These are phyloP conservation scores for Pogonognathellus flavescens DNA, from an alignment of 1,140 invertebrate genomes.

Conservation along the genomic window DNA sequence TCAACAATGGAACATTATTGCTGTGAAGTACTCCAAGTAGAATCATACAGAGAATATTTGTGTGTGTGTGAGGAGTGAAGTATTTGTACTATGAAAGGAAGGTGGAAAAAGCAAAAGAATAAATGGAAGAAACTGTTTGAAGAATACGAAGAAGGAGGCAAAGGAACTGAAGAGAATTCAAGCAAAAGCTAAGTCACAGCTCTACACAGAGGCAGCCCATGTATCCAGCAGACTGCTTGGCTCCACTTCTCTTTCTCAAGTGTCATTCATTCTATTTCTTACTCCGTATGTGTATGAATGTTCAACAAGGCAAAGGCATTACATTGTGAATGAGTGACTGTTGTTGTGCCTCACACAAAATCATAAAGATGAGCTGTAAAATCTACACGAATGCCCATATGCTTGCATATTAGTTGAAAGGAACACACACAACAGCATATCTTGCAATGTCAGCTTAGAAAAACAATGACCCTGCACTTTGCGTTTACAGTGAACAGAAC, in stretches of 20 bases:
- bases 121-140: conserved; percentile 27
- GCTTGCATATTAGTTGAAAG: conserved; percentile 25
- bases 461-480: conserved; percentile 47
- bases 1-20: conserved; percentile 6
- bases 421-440: conserved; percentile 25
- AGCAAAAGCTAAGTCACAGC: not conserved
- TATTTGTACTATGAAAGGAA: not conserved
- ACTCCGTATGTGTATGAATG: conserved; percentile 8
- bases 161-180: conserved; percentile 26
- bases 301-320: conserved; percentile 13
- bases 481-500: conserved; percentile 1
- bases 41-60: not conserved
- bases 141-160: conserved; percentile 3
- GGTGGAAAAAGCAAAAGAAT: not conserved
- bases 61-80: conserved; percentile 12
- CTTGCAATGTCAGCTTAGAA: conserved; percentile 41
- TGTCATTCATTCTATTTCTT: conserved; percentile 50
- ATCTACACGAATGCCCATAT: conserved; percentile 29
- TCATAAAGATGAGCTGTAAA: conserved; percentile 50
- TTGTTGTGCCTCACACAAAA: conserved; percentile 34
- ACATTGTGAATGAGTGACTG: conserved; percentile 15
- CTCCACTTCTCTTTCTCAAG: conserved; percentile 55
- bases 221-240: conserved; percentile 51
- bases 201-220: no score
- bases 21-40: not conserved